Evolutionary conservation across 1,140 invertebrate species (phyloP), one percentile per base, ranked within the genome.

Genomic region (Armadillidium nasatum): DNA sequence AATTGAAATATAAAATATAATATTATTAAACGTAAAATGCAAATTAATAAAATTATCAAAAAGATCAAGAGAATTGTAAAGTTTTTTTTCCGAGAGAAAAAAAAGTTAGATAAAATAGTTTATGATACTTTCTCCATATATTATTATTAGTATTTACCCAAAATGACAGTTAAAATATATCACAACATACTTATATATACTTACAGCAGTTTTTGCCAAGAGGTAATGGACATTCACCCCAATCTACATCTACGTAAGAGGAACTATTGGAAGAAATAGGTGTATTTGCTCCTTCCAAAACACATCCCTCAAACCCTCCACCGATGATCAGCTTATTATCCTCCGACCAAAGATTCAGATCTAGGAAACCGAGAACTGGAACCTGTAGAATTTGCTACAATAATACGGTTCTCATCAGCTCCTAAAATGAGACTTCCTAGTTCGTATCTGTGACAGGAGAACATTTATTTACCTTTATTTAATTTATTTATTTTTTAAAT

Each of bases 121-220:
- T n/a, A n/a, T n/a, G n/a, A n/a, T n/a, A n/a, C n/a, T n/a, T n/a
- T n/a, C n/a, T n/a, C n/a, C n/a, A n/a, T n/a, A n/a, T n/a, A n/a
- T n/a, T n/a, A n/a, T n/a, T n/a, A n/a, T n/a, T n/a, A n/a, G n/a
- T n/a, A n/a, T n/a, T n/a, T n/a, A n/a, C n/a, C n/a, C n/a, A n/a
- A n/a, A n/a, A n/a, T n/a, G n/a, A n/a, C n/a, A n/a, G n/a, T n/a
- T n/a, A n/a, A n/a, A n/a, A n/a, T n/a, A n/a, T n/a, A n/a, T n/a
- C n/a, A n/a, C n/a, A n/a, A n/a, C n/a, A n/a, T n/a, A n/a, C n/a
- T n/a, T 11, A 79, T 19, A 23, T n/a, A 45, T 9, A 23, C 33
- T 44, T 13, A 43, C 71, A 75, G 68, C 66, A 72, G 22, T 73
- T 72, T 15, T 10, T 11, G 10, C n/a, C 68, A 19, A 60, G 13